Base-by-base conservation (phyloP, 2,888 invertebrate genomes). In the Drosophila neotestacea region DNA sequence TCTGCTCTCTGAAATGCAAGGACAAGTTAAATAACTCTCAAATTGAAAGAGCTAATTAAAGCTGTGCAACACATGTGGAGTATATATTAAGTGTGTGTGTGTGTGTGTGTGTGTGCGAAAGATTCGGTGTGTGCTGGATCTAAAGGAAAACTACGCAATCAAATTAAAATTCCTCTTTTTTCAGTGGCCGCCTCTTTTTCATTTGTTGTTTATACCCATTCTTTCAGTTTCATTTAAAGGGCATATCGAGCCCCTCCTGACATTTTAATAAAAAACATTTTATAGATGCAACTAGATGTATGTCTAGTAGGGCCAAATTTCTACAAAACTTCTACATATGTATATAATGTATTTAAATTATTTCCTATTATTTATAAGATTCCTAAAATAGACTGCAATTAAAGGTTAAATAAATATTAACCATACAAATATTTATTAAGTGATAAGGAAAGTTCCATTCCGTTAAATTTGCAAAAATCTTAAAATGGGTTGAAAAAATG, bases 141-240 rank as follows among this genome's bases (percentile, higher is more conserved):
- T 46, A 62, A 36, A 34, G 50, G 16, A 61, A 50, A 67, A 44
- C 59, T 28, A 28, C 41, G 38, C 51, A 70, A 67, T 52, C 48
- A 67, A 79, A 69, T 78, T 73, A 47, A 59, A 64, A 64, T 62
- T 68, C 61, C 28, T 59, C 52, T 48, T 62, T 56, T 61, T 67
- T n/a, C 54, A 56, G 46, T 47, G 41, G 13, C 47, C n/a, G 48
- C 52, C 44, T 36, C 41, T 41, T 51, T 42, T 56, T 55, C 46
- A 77, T 51, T 77, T 44, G 55, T 22, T 55, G 44, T 16, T 54
- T 27, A 27, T 50, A 50, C 52, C 22, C 28, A 28, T 32, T 16
- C 4, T 11, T 38, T 13, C 2, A 5, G 13, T 11, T 11, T 4
- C n/a, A 4, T 11, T 5, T 16, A 27, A 27, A 6, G 44, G 66